Evolutionary conservation across 2,888 invertebrate genomes (phyloP).

Genomic region (Cosmia pyralina): DNA sequence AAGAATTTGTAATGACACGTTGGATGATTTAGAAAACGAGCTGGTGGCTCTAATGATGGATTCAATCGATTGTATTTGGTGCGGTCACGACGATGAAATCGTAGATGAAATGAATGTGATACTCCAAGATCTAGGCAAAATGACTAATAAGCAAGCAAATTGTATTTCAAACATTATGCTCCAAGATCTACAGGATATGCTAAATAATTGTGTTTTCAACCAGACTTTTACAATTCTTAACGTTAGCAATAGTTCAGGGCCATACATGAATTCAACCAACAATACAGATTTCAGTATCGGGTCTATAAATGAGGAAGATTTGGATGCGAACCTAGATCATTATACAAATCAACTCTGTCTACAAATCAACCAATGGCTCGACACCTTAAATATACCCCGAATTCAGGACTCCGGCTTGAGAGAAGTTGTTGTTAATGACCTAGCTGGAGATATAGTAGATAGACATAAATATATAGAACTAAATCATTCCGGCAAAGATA

Average conservation of each 20-base stretch:
- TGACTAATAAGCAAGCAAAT: slow-evolving; percentile 68
- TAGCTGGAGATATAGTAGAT: slow-evolving; percentile 81
- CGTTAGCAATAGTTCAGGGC: slow-evolving; percentile 55
- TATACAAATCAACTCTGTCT: slow-evolving; percentile 70
- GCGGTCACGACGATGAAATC: slow-evolving; percentile 61
- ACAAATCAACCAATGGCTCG: slow-evolving; percentile 79
- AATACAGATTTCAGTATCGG: slow-evolving; percentile 51
- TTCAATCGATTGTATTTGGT: slow-evolving; percentile 65
- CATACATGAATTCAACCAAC: slow-evolving; percentile 27
- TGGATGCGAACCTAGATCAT: slow-evolving; percentile 62
- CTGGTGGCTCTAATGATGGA: slow-evolving; percentile 70
- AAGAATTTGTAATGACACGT: slow-evolving; percentile 53
- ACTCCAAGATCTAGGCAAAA: slow-evolving; percentile 65
- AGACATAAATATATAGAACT: slow-evolving; percentile 78
- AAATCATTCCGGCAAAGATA: slow-evolving; percentile 64
- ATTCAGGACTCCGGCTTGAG: slow-evolving; percentile 63
- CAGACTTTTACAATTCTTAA: slow-evolving; percentile 70
- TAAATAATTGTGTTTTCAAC: slow-evolving; percentile 37
- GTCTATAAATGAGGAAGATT: slow-evolving; percentile 60
- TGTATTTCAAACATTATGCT: slow-evolving; percentile 67
- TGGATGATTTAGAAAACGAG: slow-evolving; percentile 72
- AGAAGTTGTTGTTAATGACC: slow-evolving; percentile 72
- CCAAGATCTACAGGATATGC: slow-evolving; percentile 58
- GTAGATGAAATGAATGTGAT: slow-evolving; percentile 68
- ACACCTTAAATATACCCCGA: slow-evolving; percentile 64